These are phyloP conservation scores for Podarcis raffonei DNA, from an alignment of 2,113 vertebrate genomes.

Conservation along the genomic window DNA sequence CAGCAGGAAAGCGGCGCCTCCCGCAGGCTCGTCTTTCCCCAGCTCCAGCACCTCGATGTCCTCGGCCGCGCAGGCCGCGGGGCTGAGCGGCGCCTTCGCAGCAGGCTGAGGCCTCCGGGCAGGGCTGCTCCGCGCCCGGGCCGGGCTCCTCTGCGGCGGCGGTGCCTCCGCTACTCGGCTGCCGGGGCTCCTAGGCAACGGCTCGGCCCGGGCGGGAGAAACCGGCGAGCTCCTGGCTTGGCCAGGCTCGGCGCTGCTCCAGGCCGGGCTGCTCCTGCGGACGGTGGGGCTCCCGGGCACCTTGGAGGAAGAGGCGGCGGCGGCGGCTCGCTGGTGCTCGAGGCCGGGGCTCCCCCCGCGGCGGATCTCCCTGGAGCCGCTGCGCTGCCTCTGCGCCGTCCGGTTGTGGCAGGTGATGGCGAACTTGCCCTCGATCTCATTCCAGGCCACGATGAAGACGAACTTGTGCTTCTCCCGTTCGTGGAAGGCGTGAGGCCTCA, in stretches of 20 bases:
- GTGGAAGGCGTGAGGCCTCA: constrained; percentile 91
- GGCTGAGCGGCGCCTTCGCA: constrained; percentile 15
- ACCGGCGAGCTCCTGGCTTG: constrained; percentile 43
- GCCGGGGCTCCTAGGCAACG: constrained; percentile 14
- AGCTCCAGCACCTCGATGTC: constrained; percentile 83
- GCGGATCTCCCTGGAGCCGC: constrained; percentile 77
- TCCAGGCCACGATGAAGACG: constrained; percentile 98
- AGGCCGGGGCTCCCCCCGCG: constrained; percentile 18
- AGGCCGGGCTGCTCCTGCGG: constrained; percentile 52
- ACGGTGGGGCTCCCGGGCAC: constrained; percentile 43
- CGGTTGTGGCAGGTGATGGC: constrained; percentile 97
- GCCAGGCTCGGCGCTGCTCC: constrained; percentile 55
- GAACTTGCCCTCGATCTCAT: constrained; percentile 95
- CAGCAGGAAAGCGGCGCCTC: constrained; percentile 41
- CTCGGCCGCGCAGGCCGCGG: constrained; percentile 44
- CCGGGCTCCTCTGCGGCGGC: constrained; percentile 48
- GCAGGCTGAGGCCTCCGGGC: constrained; percentile 20
- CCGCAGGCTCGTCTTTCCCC: constrained; percentile 67
- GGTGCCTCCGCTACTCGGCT: constrained; percentile 46
- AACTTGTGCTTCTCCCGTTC: constrained; percentile 94
- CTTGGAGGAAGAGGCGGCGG: background rate
- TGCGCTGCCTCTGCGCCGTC: constrained; percentile 88
- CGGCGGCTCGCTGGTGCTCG: background rate
- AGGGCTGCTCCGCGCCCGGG: constrained; percentile 45
- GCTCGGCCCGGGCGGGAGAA: constrained; percentile 31